Evolutionary conservation across 1,140 invertebrate species (phyloP).

Genomic region (Condylostylus longicornis): DNA sequence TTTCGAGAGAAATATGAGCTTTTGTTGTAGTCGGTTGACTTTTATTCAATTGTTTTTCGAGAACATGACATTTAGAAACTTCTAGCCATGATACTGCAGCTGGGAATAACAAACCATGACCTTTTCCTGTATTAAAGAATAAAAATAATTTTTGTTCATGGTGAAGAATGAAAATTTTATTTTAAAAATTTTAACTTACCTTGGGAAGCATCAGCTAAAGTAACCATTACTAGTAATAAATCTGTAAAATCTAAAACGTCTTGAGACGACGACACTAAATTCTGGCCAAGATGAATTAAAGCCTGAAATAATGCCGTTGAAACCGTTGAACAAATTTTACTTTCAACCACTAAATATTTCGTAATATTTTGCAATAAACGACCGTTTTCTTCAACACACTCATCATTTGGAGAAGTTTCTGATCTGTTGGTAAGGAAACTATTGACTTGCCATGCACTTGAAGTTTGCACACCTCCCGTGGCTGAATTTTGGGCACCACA

Average conservation of each 20-base stretch:
- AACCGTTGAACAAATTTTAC: constrained; percentile 49
- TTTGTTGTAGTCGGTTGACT: constrained; percentile 18
- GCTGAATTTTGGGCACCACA: constrained; percentile 22
- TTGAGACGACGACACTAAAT: constrained; percentile 45
- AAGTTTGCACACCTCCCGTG: background rate
- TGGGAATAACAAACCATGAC: constrained; percentile 65
- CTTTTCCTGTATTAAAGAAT: too few relatives aligned
- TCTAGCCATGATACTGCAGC: constrained; percentile 67
- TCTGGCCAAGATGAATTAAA: constrained; percentile 56
- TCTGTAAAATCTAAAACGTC: constrained; percentile 64
- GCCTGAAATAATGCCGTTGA: constrained; percentile 57
- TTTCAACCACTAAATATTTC: constrained; percentile 59
- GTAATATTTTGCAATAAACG: constrained; percentile 55
- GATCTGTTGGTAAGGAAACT: constrained; percentile 9
- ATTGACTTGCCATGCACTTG: constrained; percentile 1
- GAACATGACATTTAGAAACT: constrained; percentile 43
- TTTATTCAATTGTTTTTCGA: constrained; percentile 40
- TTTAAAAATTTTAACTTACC: too few relatives aligned
- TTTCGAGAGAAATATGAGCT: constrained; percentile 16
- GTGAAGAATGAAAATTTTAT: too few relatives aligned
- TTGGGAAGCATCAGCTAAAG: constrained; percentile 64
- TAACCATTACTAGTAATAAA: constrained; percentile 67
- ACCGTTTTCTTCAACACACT: constrained; percentile 47
- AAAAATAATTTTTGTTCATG: too few relatives aligned
- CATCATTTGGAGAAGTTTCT: constrained; percentile 11